Evolutionary conservation across 2,888 invertebrate species (phyloP), one percentile per base, ranked within the genome.

Genomic region (Cyaniris semiargus): DNA sequence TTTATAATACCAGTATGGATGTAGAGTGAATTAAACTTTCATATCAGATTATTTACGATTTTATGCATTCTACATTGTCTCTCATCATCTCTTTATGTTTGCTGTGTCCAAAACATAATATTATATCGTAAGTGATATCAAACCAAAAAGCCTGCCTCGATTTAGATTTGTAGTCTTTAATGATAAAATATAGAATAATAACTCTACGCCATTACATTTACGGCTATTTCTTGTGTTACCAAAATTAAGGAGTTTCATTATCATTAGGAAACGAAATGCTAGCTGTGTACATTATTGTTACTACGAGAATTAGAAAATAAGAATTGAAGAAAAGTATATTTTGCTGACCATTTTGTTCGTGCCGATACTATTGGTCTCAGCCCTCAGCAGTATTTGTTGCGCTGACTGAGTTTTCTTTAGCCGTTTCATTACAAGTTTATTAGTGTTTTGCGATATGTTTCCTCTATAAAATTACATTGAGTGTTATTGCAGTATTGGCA

Each of bases 371-470:
- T 66, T 31, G 66, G 27, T 31, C 6, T 66, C 66, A 66, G 66
- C 27, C 66, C 6, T 66, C 66, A 66, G 66, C 27, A 31, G 27
- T 66, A 66, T 66, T 66, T 66, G 66, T 66, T 27, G 21, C 27
- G 66, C 66, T 66, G 66, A 66, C 27, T 15, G 27, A 31, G 27
- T 4, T 66, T 31, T 18, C 66, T 66, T 66, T 15, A 15, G 27
- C 27, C 15, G 66, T 66, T 66, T 66, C 66, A 66, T 66, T 66
- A 66, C 18, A 66, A 66, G 27, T 66, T 66, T 66, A 66, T 27
- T 66, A 66, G 66, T 18, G 66, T 66, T 66, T 31, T 27, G 60
- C 21, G 21, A 66, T 66, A 66, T 18, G 66, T 66, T 66, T 66
- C 66, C 66, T 66, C 66, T 66, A 66, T 66, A 31, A 66, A 66